A percentile compares a stretch with the other conserved stretches of the same genome.
These are phyloP conservation scores for Pangasius mekongensis DNA, from an alignment of 2,797 vertebrate species.

Conservation along the genomic window DNA sequence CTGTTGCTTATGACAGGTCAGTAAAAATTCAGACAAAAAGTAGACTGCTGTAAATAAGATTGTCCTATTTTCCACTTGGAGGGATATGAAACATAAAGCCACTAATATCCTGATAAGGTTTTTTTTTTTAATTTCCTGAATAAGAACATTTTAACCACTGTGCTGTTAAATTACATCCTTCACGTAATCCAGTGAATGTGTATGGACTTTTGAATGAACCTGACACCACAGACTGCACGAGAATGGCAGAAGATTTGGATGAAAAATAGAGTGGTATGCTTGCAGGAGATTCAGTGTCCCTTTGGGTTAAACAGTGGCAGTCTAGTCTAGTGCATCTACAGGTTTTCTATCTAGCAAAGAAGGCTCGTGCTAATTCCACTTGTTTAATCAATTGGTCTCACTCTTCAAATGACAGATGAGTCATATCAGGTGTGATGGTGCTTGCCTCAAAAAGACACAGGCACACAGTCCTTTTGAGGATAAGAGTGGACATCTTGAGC, in stretches of 20 bases:
- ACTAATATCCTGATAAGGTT: constrained; percentile 10
- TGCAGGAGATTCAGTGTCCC: background rate
- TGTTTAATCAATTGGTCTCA: constrained; percentile 12
- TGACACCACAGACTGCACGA: background rate
- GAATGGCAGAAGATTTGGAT: background rate
- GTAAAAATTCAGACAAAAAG: constrained; percentile 6
- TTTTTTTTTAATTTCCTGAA: background rate
- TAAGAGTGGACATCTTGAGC: background rate
- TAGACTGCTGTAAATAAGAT: background rate
- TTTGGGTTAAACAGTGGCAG: background rate
- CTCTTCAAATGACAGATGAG: constrained; percentile 1
- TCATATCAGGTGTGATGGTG: constrained; percentile 10
- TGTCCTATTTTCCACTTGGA: constrained; percentile 16
- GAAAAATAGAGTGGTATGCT: background rate
- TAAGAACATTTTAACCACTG: background rate
- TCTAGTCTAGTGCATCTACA: background rate
- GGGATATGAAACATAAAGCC: background rate
- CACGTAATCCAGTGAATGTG: background rate
- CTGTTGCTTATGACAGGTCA: constrained; percentile 6
- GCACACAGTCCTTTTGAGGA: background rate
- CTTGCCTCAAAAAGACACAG: background rate
- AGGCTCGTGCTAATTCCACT: background rate
- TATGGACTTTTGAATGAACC: background rate
- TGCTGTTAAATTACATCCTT: constrained; percentile 17
- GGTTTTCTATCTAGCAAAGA: background rate